phyloP scores from a whole-genome alignment of 2,888 invertebrate genomes.

The Temnothorax unifasciatus region DNA sequence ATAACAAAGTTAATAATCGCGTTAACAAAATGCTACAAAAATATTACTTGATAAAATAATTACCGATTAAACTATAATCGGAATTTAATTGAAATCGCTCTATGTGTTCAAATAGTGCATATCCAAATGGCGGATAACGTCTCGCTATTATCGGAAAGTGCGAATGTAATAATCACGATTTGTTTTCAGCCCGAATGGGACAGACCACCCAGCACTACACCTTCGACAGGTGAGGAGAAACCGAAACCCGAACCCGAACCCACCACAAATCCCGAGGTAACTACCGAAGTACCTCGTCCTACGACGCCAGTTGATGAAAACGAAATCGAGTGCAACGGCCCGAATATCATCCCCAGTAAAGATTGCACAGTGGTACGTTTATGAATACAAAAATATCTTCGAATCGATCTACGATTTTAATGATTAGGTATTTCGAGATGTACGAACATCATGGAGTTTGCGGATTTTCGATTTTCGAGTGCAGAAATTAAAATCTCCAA shows the following conservation, averaged over 20 bases:
- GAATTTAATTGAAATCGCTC: not conserved
- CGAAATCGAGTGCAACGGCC: slow-evolving; percentile 86
- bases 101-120: not conserved
- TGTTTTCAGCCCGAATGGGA: slow-evolving; percentile 92
- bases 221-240: slow-evolving; percentile 32
- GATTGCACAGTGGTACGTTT: slow-evolving; percentile 88
- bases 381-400: not conserved
- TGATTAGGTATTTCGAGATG: not conserved
- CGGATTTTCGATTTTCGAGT: too few relatives aligned
- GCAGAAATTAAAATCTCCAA: not conserved
- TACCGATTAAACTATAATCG: not conserved
- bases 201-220: slow-evolving; percentile 91
- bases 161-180: slow-evolving; percentile 23
- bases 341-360: slow-evolving; percentile 88
- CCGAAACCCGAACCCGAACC: slow-evolving; percentile 46
- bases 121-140: not conserved
- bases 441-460: not conserved
- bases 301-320: slow-evolving; percentile 73
- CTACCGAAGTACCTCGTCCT: slow-evolving; percentile 75
- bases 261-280: slow-evolving; percentile 33
- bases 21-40: not conserved
- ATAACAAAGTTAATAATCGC: not conserved
- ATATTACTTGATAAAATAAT: not conserved
- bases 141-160: not conserved
- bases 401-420: not conserved